Conservation (phyloP, 2,113 vertebrate species). For the Pygoscelis antarcticus region DNA sequence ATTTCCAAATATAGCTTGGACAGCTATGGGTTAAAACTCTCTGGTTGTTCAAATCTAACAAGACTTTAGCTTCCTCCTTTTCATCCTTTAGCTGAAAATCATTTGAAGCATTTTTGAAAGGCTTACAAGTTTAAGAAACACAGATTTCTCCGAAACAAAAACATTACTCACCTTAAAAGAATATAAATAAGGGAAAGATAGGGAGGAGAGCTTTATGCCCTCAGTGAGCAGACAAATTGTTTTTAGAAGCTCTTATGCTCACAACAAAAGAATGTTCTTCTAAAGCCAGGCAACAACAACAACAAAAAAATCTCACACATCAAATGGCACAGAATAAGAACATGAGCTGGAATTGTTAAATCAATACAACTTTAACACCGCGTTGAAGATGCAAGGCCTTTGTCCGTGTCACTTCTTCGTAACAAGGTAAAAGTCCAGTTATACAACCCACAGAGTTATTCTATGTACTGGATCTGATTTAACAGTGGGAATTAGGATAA, state of each 20-base stretch:
- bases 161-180: background rate
- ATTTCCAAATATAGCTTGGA: background rate
- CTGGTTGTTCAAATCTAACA: background rate
- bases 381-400: background rate
- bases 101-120: background rate
- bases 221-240: background rate
- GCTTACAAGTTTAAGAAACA: background rate
- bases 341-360: background rate
- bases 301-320: background rate
- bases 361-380: background rate
- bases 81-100: background rate
- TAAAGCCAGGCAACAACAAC: background rate
- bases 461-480: background rate
- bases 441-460: background rate
- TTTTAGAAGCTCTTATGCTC: background rate
- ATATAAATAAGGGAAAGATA: background rate
- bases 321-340: background rate
- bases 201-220: background rate
- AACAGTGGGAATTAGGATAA: background rate
- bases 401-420: background rate
- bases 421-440: constrained; percentile 23
- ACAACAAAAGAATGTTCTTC: background rate
- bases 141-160: background rate
- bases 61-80: background rate
- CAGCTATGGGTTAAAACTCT: background rate